Evolutionary conservation across 2,888 invertebrate species (phyloP), one percentile per base, ranked within the genome.

Genomic region (Escarpia spicata): DNA sequence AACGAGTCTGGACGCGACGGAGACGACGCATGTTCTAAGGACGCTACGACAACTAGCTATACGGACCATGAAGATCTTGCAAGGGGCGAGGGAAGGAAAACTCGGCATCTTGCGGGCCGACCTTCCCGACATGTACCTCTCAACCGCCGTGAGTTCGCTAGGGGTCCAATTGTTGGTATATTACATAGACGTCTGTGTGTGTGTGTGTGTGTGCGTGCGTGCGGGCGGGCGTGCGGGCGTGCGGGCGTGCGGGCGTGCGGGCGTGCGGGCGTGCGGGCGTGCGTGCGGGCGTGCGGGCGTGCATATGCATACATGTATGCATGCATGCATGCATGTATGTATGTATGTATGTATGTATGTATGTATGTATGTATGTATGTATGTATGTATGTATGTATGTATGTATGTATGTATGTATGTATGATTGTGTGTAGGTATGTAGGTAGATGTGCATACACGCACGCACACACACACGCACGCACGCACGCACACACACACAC

Each of bases 41-140:
- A 75, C 75, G 26, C 75, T 75, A 26, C 75, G 75, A n/a, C 75
- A 75, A 75, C 75, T 75, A 19, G 75, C 91, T 26, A 75, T 75
- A 37, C 31, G 91, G n/a, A 26, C 89, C 43, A 31, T 52, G 45
- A 91, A 90, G 37, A 92, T 92, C 44, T 2, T 60, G 37, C 19
- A 91, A 31, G 92, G 93, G 19, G 92, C 92, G 0, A 43, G 90
- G 15, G 89, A 58, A 43, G 93, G 93, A 6, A 92, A 90, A 52
- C 60, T 93, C 9, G 93, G 93, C 3, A 90, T 91, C 3, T 44
- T 93, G 60, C 31, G 93, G 75, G 93, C 93, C 3, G 93, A 93
- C 89, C 92, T 93, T 43, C 93, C 93, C 37, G 93, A 93, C 91
- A 44, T 92, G 90, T 93, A 93, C 91, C 75, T 93, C 43, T 91